Base-by-base conservation (phyloP, 2,797 vertebrate species). In the Eremophila alpestris region DNA sequence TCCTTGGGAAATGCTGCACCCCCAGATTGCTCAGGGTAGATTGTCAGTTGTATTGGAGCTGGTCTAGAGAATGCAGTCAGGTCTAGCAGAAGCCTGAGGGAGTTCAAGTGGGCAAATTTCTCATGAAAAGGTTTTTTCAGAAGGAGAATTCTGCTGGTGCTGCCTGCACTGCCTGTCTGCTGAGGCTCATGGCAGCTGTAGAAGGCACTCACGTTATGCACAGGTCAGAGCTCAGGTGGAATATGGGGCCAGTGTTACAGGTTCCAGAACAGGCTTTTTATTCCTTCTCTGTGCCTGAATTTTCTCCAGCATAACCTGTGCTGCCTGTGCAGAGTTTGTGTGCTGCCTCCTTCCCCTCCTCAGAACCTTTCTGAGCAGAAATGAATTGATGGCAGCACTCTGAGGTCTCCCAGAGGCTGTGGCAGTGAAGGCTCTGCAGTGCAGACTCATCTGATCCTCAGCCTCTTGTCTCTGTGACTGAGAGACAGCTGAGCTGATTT, bases 361-460 rank as follows among this genome's bases (percentile, higher is more conserved):
- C n/a, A 77, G 63, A 27, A 19, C 19, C 32, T 0, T 56, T 64
- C 22, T 80, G 75, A 65, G 40, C 8, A 60, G 59, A 21, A 5
- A 2, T 6, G 20, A 23, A n/a, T 32, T 0, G 6, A 29, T 65
- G 0, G 0, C 51, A 43, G 52, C 23, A 9, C 71, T 70, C 17
- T 3, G 71, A 68, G 41, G 8, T 51, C 11, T 34, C n/a, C 46
- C 71, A 34, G 46, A 4, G 12, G 30, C 62, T 46, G 48, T 32
- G 34, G 14, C 11, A 60, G 4, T 7, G 7, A 30, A 15, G 9
- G 45, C 13, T 81, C 45, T 83, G 51, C 83, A 86, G 83, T 4
- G 45, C 65, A 38, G 7, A 3, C 54, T 77, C 36, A 2, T 18
- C 27, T 55, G 41, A 32, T 24, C 59, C 73, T 71, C 0, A 0